phyloP scores from a whole-genome alignment of 2,888 invertebrate genomes.

The Spicauda simplicius region DNA sequence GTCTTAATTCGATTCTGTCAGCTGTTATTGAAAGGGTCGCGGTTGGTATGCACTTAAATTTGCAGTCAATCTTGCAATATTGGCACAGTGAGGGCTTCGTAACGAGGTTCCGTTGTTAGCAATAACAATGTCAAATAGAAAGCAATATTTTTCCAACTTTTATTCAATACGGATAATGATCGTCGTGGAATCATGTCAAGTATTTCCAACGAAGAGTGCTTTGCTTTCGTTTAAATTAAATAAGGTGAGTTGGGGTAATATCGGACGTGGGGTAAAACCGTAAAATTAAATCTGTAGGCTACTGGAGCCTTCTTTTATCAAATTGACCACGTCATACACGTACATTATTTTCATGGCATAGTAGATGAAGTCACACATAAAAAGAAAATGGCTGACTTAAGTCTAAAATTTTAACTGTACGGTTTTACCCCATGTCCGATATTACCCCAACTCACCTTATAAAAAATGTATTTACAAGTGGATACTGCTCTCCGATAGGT shows the following conservation, averaged over 20 bases:
- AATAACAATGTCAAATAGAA: constrained; percentile 15
- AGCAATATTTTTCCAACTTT: constrained; percentile 28
- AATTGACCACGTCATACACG: too few species aligned
- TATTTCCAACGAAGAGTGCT: not conserved
- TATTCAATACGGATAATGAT: constrained; percentile 14
- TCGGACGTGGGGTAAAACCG: too few species aligned
- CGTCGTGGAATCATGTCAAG: constrained; percentile 27
- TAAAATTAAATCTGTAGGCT: too few species aligned
- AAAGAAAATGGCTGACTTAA: too few species aligned
- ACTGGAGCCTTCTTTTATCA: too few species aligned
- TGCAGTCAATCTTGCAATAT: constrained; percentile 54
- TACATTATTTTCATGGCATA: too few species aligned
- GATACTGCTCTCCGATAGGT: not conserved
- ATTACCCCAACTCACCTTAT: too few species aligned
- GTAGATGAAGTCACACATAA: too few species aligned
- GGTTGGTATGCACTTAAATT: constrained; percentile 56
- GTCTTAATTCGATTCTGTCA: constrained; percentile 40
- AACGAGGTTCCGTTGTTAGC: constrained; percentile 27
- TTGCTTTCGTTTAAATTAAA: not conserved
- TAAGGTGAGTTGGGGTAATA: too few species aligned
- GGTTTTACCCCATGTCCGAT: too few species aligned
- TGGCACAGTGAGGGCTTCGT: constrained; percentile 44
- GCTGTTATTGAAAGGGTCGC: constrained; percentile 52
- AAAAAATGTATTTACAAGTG: too few species aligned
- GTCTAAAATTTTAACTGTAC: too few species aligned